Percentiles rank a stretch among this genome's conserved stretches.
Evolutionary conservation across 1,140 invertebrate genomes (phyloP).

Genomic region (Nasonia vitripennis): DNA sequence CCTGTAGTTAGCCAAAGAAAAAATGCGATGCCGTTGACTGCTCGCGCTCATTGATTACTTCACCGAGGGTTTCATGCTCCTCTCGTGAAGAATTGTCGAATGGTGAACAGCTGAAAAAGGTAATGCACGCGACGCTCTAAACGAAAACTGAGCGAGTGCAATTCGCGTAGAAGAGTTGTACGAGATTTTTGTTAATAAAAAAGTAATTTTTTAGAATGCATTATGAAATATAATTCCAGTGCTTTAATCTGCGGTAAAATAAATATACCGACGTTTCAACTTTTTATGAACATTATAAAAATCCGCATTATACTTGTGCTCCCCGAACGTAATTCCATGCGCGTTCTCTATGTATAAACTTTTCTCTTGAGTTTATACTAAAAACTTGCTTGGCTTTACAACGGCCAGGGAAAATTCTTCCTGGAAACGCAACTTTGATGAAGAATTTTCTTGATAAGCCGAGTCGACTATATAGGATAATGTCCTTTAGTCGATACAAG

Average conservation of each 20-base stretch:
- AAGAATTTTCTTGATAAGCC: neutral
- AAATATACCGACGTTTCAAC: neutral
- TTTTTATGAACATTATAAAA: slow-evolving; percentile 32
- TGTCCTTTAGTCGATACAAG: neutral
- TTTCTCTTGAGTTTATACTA: neutral
- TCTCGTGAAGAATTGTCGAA: neutral
- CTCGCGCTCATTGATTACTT: neutral
- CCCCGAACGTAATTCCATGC: neutral
- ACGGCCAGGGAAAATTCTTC: no score
- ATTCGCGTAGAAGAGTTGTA: no score
- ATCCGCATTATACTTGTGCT: neutral
- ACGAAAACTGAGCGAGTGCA: no score
- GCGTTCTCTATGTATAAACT: neutral
- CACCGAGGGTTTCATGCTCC: neutral
- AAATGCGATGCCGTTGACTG: neutral
- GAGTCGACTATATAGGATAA: neutral
- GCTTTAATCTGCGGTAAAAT: neutral
- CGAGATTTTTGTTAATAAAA: no score
- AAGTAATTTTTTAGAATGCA: neutral
- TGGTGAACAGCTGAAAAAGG: neutral
- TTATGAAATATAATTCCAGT: neutral
- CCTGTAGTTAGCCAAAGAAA: neutral
- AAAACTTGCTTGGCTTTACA: neutral
- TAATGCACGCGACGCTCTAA: neutral
- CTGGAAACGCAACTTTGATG: neutral